phyloP scores from a whole-genome alignment of 2,888 invertebrate species.

The Nemotelus pantherinus region DNA sequence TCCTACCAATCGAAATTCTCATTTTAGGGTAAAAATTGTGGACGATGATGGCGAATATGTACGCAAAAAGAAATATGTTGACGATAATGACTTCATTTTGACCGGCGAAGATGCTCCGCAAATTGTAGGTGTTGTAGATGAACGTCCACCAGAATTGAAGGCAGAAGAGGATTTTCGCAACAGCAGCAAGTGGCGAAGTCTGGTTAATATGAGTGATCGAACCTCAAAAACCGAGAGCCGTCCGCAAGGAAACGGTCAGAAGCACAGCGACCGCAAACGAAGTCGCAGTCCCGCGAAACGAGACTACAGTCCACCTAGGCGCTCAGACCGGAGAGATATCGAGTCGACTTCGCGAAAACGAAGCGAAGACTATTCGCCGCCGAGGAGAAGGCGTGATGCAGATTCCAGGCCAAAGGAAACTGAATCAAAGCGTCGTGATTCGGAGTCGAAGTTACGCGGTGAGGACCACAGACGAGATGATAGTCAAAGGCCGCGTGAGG shows the following conservation, averaged over 20 bases:
- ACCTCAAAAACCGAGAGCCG: conserved; percentile 11
- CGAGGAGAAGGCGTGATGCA: conserved; percentile 19
- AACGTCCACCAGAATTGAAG: conserved; percentile 74
- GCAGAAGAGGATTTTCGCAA: conserved; percentile 51
- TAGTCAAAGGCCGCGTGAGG: no score
- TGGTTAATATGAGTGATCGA: conserved; percentile 39
- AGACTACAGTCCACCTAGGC: conserved; percentile 28
- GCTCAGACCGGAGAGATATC: neutral
- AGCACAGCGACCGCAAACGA: conserved; percentile 5
- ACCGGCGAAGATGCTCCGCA: conserved; percentile 90
- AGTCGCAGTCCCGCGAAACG: neutral
- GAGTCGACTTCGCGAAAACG: neutral
- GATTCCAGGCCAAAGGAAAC: neutral
- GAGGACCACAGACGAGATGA: no score
- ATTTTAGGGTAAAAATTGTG: conserved; percentile 78
- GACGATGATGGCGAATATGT: conserved; percentile 83
- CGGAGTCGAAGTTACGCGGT: no score
- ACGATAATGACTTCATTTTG: conserved; percentile 71
- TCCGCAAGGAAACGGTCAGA: conserved; percentile 4
- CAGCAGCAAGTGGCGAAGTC: conserved; percentile 60
- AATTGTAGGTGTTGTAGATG: conserved; percentile 88
- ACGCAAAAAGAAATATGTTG: conserved; percentile 63
- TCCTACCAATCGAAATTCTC: neutral
- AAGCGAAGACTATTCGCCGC: conserved; percentile 30
- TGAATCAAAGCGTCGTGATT: no score